Evolutionary conservation across 2,113 vertebrate genomes (phyloP).

Genomic region (Hemiprocne comata): DNA sequence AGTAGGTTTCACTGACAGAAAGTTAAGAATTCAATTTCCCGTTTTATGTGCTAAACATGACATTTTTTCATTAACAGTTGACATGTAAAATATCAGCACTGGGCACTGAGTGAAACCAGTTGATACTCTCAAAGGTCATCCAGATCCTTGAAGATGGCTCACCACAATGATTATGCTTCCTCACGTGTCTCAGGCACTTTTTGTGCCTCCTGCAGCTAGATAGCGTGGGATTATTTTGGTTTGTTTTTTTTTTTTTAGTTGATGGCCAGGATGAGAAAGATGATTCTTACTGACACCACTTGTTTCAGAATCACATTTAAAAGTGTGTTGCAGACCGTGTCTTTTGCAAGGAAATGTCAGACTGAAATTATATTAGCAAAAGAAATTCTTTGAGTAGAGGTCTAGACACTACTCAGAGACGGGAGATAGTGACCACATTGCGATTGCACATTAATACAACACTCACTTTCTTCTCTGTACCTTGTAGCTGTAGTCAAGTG

Average conservation of each 20-base stretch:
- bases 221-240: background rate
- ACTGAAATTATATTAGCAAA: background rate
- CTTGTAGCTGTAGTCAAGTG: background rate
- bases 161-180: accelerated
- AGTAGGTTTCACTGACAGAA: background rate
- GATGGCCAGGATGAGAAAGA: background rate
- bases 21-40: background rate
- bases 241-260: background rate
- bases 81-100: background rate
- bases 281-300: background rate
- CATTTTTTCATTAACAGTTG: background rate
- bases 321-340: background rate
- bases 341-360: background rate
- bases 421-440: background rate
- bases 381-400: background rate
- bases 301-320: background rate
- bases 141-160: background rate
- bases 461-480: background rate
- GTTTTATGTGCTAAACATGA: background rate
- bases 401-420: background rate
- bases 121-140: background rate
- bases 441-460: background rate
- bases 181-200: background rate
- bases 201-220: background rate
- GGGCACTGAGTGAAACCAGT: background rate